Percentiles rank a stretch among this genome's conserved stretches.
Conservation (phyloP, 2,797 vertebrate genomes). For the Hydrophis major region DNA sequence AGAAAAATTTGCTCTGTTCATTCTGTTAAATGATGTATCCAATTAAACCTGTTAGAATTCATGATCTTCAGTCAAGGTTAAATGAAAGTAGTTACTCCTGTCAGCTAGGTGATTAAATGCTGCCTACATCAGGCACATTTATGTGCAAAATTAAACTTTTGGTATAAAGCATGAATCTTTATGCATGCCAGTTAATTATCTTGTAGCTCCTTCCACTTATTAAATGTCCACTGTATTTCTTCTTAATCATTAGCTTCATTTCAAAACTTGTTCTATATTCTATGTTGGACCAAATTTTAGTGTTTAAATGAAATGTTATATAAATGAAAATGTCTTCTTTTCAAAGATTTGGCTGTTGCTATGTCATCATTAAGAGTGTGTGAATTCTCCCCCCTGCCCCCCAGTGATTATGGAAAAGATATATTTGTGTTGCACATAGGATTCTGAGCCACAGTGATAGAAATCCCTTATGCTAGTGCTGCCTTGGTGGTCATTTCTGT, state of each 20-base stretch:
- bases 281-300: slow-evolving; percentile 84
- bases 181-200: slow-evolving; percentile 96
- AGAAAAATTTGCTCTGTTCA: slow-evolving; percentile 99
- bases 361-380: slow-evolving; percentile 63
- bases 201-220: slow-evolving; percentile 85
- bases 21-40: slow-evolving; percentile 99
- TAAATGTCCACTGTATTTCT: slow-evolving; percentile 94
- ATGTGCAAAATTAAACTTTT: slow-evolving; percentile 98
- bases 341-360: slow-evolving; percentile 68
- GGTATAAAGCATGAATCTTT: slow-evolving; percentile 98
- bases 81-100: slow-evolving; percentile 99
- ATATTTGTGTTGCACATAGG: slow-evolving; percentile 53
- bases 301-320: slow-evolving; percentile 85
- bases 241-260: slow-evolving; percentile 97
- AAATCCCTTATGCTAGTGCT: slow-evolving; percentile 40
- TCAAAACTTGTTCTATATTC: slow-evolving; percentile 90
- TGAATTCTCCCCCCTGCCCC: not conserved
- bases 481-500: slow-evolving; percentile 8
- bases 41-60: slow-evolving; percentile 99
- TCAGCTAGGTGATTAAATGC: slow-evolving; percentile 99
- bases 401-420: slow-evolving; percentile 59
- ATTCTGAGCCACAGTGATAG: slow-evolving; percentile 33
- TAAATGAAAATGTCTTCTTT: slow-evolving; percentile 79
- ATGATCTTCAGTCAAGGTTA: slow-evolving; percentile 99
- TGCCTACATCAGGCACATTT: slow-evolving; percentile 98